Percentiles rank a stretch among this genome's conserved stretches.
These are phyloP conservation scores for Lutjanus argentimaculatus DNA, from an alignment of 2,797 vertebrate genomes.

Conservation along the genomic window DNA sequence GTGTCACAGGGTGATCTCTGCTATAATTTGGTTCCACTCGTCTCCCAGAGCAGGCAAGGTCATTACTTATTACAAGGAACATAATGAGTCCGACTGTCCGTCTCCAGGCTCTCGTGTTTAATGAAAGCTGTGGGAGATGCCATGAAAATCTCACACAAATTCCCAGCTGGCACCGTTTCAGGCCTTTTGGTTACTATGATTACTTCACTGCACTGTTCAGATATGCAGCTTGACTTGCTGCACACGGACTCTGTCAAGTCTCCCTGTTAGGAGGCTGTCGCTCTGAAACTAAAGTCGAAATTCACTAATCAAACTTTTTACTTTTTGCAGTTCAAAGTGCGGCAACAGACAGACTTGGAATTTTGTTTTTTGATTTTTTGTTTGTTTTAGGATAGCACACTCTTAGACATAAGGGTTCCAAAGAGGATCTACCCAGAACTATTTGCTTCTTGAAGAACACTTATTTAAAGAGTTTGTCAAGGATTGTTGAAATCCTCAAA, in stretches of 20 bases:
- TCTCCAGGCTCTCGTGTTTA: conserved; percentile 33
- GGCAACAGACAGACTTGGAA: not conserved
- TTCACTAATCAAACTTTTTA: not conserved
- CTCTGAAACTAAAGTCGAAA: not conserved
- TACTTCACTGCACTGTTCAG: not conserved
- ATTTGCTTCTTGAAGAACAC: too few relatives aligned
- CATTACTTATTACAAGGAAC: conserved; percentile 42
- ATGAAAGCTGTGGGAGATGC: conserved; percentile 38
- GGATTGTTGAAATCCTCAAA: too few relatives aligned
- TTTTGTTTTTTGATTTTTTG: not conserved
- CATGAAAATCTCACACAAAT: conserved; percentile 19
- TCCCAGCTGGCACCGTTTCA: conserved; percentile 11
- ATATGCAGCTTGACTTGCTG: conserved; percentile 24
- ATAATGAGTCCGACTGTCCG: conserved; percentile 36
- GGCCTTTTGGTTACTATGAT: conserved; percentile 13
- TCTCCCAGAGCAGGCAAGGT: conserved; percentile 45
- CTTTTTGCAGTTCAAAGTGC: not conserved
- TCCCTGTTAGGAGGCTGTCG: not conserved
- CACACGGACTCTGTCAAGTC: not conserved
- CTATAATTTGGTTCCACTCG: conserved; percentile 32
- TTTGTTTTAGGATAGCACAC: not conserved
- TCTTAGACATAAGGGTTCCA: too few relatives aligned
- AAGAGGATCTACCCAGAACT: too few relatives aligned
- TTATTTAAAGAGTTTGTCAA: too few relatives aligned
- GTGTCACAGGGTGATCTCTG: conserved; percentile 7